Base-by-base conservation (phyloP, 2,888 invertebrate genomes). In the Mesopsocus fuscifrons region DNA sequence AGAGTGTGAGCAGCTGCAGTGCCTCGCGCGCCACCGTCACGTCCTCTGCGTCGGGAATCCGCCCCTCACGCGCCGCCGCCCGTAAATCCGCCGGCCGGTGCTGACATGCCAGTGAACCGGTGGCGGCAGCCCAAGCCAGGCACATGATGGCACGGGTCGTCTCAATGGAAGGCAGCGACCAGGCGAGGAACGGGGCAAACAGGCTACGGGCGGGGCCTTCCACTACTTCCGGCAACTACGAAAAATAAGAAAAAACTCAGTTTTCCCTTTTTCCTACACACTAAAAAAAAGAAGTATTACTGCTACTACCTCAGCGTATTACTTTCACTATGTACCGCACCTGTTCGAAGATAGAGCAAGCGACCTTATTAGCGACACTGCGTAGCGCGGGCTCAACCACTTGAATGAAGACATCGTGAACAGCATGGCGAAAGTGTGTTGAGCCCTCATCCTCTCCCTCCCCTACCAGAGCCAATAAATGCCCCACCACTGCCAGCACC, bases 1-100 rank as follows among this genome's bases (percentile, higher is more conserved):
- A 81, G 50, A 94, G 76, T 41, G 89, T 87, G 48, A 95, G 67
- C 47, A 91, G 79, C 65, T 95, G 94, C 59, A 95, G 67, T 40
- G 91, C 87, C 64, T 94, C 94, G 53, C 87, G 82, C 54, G 88
- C 88, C 20, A 38, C 21, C 15, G 21, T 18, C 47, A 74, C 67
- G 54, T 80, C 80, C 49, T 74, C 73, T 3, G 72, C 69, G 50
- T 77, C 79, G 18, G 78, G 72, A 48, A 63, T 4, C 20, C 20
- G 17, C 47, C 70, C 63, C 34, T 60, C 62, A 47, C 65, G 69
- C 46, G 65, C 66, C 22, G 70, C 69, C 55, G 71, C 72, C 47
- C 77, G 75, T 43, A 75, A 61, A 22, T 68, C 63, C 53, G 80
- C 78, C 31, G 82, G 38, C 5, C 38, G 15, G 21, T 38, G 38